Conservation (phyloP, 2,888 invertebrate genomes). For the Acrobasis repandana region DNA sequence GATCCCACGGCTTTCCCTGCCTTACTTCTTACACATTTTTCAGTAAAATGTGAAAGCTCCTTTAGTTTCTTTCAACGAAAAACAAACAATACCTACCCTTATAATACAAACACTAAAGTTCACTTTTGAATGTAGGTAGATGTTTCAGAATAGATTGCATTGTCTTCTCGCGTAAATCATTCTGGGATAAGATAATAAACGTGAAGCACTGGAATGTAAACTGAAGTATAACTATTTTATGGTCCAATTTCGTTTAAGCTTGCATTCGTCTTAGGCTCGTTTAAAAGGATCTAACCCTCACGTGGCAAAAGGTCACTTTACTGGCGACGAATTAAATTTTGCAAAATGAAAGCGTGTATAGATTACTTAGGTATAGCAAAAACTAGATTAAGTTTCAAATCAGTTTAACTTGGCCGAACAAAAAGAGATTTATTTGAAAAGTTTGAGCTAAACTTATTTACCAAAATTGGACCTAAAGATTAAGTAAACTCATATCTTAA, state of each 20-base stretch:
- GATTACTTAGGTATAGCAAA: constrained; percentile 30
- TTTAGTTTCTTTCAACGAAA: constrained; percentile 50
- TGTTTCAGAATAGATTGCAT: constrained; percentile 74
- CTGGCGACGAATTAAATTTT: constrained; percentile 62
- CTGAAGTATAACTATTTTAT: constrained; percentile 37
- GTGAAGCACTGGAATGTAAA: constrained; percentile 40
- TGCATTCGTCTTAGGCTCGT: constrained; percentile 36
- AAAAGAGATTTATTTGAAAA: not conserved
- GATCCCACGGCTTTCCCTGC: constrained; percentile 75
- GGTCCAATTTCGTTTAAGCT: constrained; percentile 37
- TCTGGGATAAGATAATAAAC: constrained; percentile 58
- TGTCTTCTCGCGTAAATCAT: constrained; percentile 76
- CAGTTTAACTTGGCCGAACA: constrained; percentile 7
- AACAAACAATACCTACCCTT: constrained; percentile 38
- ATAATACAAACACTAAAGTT: constrained; percentile 26
- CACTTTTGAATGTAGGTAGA: constrained; percentile 31
- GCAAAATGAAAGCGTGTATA: constrained; percentile 45
- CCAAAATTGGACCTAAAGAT: not conserved
- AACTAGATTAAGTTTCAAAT: constrained; percentile 13
- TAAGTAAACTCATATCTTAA: not conserved
- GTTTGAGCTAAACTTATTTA: not conserved
- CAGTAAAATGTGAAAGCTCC: constrained; percentile 76
- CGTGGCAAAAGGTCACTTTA: constrained; percentile 69
- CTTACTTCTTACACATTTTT: constrained; percentile 81
- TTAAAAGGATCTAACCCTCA: constrained; percentile 41